Conservation (phyloP, 2,113 vertebrate genomes). For the Cygnus atratus region DNA sequence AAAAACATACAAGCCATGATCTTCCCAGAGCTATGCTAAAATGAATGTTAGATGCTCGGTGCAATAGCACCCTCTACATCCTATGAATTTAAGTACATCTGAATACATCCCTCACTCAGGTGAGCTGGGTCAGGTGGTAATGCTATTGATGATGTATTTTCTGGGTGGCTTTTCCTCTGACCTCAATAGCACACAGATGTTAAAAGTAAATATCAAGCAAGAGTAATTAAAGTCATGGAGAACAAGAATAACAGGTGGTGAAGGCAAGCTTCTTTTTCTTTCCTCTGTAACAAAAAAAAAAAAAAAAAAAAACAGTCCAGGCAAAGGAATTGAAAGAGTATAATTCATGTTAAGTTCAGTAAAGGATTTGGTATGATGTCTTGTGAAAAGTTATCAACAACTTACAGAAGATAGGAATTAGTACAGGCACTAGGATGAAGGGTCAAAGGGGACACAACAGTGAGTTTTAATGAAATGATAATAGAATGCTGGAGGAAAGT, state of each 20-base stretch:
- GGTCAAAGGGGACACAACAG: background rate
- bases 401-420: background rate
- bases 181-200: background rate
- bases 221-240: background rate
- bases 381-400: background rate
- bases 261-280: background rate
- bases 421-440: background rate
- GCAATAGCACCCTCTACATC: conserved; percentile 55
- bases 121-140: fast-evolving
- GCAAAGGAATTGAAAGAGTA: background rate
- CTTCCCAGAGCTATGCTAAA: background rate
- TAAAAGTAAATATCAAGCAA: background rate
- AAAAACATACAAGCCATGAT: background rate
- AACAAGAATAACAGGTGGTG: background rate
- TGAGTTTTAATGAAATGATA: background rate
- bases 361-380: background rate
- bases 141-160: background rate
- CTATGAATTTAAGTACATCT: background rate
- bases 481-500: background rate
- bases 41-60: background rate
- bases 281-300: background rate
- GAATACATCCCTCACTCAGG: background rate
- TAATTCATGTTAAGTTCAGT: background rate
- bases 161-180: background rate
- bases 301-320: too few relatives aligned